phyloP scores from a whole-genome alignment of 2,888 invertebrate genomes.

The Poecilus cupreus region DNA sequence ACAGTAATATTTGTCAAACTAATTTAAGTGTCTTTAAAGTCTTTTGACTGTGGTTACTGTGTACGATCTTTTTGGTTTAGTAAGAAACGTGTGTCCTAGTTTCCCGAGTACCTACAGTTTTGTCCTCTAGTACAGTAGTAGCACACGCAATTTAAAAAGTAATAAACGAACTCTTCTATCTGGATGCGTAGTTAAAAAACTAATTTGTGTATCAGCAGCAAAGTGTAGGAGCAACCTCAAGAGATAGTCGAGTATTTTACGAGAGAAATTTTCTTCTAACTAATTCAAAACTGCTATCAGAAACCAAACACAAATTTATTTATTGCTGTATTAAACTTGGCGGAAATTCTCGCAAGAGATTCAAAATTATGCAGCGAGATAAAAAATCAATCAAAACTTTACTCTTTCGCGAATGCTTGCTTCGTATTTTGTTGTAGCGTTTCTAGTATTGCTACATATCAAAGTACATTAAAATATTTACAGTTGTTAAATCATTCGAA shows the following conservation, averaged over 20 bases:
- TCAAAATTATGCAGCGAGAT: constrained; percentile 32
- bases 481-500: too few relatives aligned
- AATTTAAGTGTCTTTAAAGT: too few relatives aligned
- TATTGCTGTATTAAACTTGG: constrained; percentile 35
- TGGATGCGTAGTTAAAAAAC: constrained; percentile 16
- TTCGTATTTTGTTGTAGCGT: too few relatives aligned
- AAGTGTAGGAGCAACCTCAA: background rate
- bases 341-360: background rate
- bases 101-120: background rate
- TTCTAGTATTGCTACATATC: background rate
- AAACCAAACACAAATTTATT: constrained; percentile 45
- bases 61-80: too few relatives aligned
- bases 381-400: constrained; percentile 48
- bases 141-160: background rate
- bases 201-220: constrained; percentile 23
- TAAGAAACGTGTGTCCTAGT: too few relatives aligned
- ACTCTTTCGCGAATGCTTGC: constrained; percentile 6
- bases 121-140: background rate
- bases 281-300: constrained; percentile 40
- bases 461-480: too few relatives aligned
- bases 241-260: constrained; percentile 22
- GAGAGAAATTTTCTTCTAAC: constrained; percentile 27
- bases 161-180: background rate
- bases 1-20: too few relatives aligned
- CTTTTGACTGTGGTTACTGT: too few relatives aligned